These are phyloP conservation scores for Lissonota sp. DNA, from an alignment of 2,888 invertebrate genomes.

Conservation along the genomic window DNA sequence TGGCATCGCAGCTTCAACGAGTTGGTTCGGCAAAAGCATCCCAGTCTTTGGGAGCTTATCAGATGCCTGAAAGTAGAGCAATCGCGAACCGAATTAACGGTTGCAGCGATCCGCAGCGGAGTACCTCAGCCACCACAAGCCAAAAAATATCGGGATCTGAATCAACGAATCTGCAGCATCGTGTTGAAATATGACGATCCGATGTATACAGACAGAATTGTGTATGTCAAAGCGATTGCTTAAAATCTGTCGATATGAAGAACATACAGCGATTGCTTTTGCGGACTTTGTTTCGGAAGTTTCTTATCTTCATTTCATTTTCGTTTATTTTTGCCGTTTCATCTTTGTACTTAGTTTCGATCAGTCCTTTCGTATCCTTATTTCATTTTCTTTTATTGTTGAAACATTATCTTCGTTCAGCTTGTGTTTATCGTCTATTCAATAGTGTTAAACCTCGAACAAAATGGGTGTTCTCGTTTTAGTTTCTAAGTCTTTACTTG, in stretches of 20 bases:
- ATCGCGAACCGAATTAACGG: conserved; percentile 11
- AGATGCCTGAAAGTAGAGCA: conserved; percentile 18
- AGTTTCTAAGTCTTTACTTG: no score
- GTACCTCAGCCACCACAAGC: conserved; percentile 16
- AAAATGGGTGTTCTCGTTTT: no score
- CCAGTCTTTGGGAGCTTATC: conserved; percentile 16
- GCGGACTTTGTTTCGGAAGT: no score
- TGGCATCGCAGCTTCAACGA: conserved; percentile 33
- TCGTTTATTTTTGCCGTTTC: background rate
- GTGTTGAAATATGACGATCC: conserved; percentile 24
- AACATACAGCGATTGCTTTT: background rate
- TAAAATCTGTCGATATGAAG: conserved; percentile 2
- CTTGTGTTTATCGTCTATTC: background rate
- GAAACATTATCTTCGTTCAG: background rate
- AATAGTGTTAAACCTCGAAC: background rate
- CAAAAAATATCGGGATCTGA: conserved; percentile 27
- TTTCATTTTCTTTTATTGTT: conserved; percentile 17
- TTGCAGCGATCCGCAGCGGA: conserved; percentile 3
- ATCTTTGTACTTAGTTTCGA: background rate
- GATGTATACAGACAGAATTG: conserved; percentile 19
- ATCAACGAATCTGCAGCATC: conserved; percentile 6
- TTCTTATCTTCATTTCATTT: background rate
- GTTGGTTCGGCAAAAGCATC: conserved; percentile 27
- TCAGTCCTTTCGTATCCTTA: background rate
- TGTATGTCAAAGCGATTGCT: conserved; percentile 7